These are phyloP conservation scores for Ceyx margarethae DNA, from an alignment of 2,113 vertebrate genomes.

Conservation along the genomic window DNA sequence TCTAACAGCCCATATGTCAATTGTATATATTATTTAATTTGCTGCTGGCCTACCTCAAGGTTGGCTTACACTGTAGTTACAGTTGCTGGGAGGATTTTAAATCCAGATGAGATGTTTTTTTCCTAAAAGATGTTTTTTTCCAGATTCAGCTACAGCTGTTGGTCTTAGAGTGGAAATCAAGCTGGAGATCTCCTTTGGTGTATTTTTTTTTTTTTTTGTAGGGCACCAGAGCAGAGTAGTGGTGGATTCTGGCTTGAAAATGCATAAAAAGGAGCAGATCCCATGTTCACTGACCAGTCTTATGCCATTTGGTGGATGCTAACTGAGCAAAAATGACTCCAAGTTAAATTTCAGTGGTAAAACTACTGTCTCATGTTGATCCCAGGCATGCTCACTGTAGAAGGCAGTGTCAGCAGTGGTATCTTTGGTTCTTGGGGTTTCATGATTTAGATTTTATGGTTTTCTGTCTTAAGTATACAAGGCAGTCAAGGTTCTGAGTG, in stretches of 20 bases:
- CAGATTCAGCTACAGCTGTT: not conserved
- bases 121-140: not conserved
- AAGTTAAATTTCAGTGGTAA: not conserved
- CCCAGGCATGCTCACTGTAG: not conserved
- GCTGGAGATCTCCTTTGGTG: not conserved
- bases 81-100: not conserved
- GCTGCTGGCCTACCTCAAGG: not conserved
- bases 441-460: not conserved
- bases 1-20: not conserved
- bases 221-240: not conserved
- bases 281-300: not conserved
- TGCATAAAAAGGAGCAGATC: not conserved
- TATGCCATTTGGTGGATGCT: not conserved
- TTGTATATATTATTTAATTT: not conserved
- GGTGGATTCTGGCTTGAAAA: not conserved
- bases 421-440: not conserved
- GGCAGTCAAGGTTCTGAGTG: fast-evolving
- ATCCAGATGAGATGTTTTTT: not conserved
- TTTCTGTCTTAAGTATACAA: not conserved
- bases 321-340: not conserved
- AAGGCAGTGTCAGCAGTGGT: not conserved
- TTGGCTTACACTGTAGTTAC: not conserved
- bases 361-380: not conserved
- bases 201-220: not conserved
- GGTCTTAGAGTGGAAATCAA: not conserved